Conservation (phyloP, 2,888 invertebrate genomes). For the Arctia plantaginis region DNA sequence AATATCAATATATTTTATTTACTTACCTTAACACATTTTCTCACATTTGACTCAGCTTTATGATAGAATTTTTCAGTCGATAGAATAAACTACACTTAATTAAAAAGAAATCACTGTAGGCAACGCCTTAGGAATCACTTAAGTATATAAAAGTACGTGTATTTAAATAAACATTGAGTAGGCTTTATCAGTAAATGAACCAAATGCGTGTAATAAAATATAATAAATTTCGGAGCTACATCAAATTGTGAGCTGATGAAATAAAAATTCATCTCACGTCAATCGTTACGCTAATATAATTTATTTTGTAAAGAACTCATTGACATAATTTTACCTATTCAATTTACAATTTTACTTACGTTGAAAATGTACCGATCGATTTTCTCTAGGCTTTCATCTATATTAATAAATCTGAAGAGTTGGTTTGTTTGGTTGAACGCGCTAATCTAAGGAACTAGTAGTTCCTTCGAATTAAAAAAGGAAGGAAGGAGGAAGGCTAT, state of each 20-base stretch:
- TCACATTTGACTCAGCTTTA: not conserved
- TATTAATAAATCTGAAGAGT: too few relatives aligned
- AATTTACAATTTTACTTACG: not conserved
- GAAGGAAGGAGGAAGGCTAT: too few relatives aligned
- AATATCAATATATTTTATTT: too few relatives aligned
- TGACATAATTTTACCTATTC: not conserved
- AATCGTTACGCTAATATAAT: not conserved
- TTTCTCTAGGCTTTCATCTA: not conserved
- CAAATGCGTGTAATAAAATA: not conserved
- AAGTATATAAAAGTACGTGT: not conserved
- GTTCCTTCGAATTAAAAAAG: too few relatives aligned
- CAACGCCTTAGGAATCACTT: not conserved
- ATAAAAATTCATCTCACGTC: constrained; percentile 7
- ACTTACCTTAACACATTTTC: not conserved
- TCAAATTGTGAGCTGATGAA: constrained; percentile 8
- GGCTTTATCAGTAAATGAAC: constrained; percentile 3
- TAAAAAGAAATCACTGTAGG: not conserved
- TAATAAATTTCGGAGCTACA: not conserved
- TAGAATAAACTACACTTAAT: not conserved
- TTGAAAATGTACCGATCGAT: not conserved
- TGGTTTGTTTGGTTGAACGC: too few relatives aligned
- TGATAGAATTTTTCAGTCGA: not conserved
- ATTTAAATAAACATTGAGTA: not conserved
- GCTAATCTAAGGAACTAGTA: too few relatives aligned
- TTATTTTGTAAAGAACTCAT: constrained; percentile 11